Evolutionary conservation across 2,888 invertebrate species (phyloP).

Genomic region (Helobdella robusta): DNA sequence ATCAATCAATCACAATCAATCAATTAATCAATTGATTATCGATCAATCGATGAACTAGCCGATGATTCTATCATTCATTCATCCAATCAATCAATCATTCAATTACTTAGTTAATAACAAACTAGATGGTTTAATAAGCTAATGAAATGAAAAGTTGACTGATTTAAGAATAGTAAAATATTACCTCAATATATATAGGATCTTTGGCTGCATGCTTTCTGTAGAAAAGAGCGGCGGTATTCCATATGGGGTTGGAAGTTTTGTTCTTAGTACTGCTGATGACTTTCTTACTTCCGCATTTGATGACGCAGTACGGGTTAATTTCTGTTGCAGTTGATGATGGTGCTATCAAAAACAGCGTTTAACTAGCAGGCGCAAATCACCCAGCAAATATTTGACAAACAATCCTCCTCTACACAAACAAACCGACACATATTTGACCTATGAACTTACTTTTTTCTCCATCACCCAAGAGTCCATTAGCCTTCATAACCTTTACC

Average conservation of each 20-base stretch:
- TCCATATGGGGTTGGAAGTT: slow-evolving; percentile 51
- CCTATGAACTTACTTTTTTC: slow-evolving; percentile 14
- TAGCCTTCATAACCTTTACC: slow-evolving; percentile 50
- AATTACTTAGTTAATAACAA: no score
- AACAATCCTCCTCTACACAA: not conserved
- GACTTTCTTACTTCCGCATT: slow-evolving; percentile 52
- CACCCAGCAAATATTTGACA: slow-evolving; percentile 27
- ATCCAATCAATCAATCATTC: no score
- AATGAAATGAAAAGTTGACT: no score
- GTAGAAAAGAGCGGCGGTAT: slow-evolving; percentile 51
- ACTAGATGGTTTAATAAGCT: no score
- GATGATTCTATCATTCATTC: no score
- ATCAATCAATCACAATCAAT: no score
- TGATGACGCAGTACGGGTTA: slow-evolving; percentile 52
- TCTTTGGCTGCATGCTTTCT: slow-evolving; percentile 46
- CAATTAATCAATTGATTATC: no score
- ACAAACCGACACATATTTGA: not conserved
- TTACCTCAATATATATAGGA: slow-evolving; percentile 53
- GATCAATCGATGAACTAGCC: no score
- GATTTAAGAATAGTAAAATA: not conserved
- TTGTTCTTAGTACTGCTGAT: slow-evolving; percentile 47
- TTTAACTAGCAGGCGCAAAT: not conserved
- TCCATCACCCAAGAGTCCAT: slow-evolving; percentile 40
- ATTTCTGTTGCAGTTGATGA: no score
- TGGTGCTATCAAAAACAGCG: no score